Conservation (phyloP, 2,113 vertebrate genomes). For the Pimephales promelas region DNA sequence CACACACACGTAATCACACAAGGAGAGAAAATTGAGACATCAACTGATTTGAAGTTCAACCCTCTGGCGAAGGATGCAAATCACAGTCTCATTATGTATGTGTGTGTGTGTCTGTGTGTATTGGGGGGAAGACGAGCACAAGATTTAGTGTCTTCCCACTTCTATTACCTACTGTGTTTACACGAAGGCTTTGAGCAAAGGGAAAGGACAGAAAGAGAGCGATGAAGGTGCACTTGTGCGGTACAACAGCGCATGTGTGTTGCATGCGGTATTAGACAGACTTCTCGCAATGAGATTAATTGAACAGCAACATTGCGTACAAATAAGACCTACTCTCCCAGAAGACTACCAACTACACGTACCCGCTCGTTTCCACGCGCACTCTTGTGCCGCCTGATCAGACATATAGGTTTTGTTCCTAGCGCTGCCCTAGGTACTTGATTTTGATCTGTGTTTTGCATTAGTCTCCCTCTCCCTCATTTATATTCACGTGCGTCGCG, state of each 20-base stretch:
- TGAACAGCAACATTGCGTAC: slow-evolving; percentile 65
- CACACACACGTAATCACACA: slow-evolving; percentile 27
- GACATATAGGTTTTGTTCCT: slow-evolving; percentile 16
- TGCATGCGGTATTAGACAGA: slow-evolving; percentile 34
- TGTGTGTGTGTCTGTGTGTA: slow-evolving; percentile 1
- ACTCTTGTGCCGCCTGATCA: neutral
- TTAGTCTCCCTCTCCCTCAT: slow-evolving; percentile 48
- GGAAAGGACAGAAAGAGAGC: slow-evolving; percentile 25
- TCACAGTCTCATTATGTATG: slow-evolving; percentile 21
- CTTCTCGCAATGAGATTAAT: slow-evolving; percentile 46
- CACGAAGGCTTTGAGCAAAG: neutral
- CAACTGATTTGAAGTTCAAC: slow-evolving; percentile 33
- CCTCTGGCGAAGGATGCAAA: slow-evolving; percentile 45
- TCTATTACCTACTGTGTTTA: slow-evolving; percentile 31
- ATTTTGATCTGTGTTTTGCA: slow-evolving; percentile 29
- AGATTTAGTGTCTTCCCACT: slow-evolving; percentile 11
- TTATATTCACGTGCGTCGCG: slow-evolving; percentile 51
- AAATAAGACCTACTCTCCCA: slow-evolving; percentile 64
- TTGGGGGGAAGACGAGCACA: slow-evolving; percentile 5
- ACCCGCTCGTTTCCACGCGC: neutral
- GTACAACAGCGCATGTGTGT: slow-evolving; percentile 9
- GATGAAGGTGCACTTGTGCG: slow-evolving; percentile 24
- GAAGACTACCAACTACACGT: slow-evolving; percentile 60
- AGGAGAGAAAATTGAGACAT: slow-evolving; percentile 30
- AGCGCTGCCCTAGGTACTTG: slow-evolving; percentile 52